These are phyloP conservation scores for Drosophila ironensis DNA, from an alignment of 1,140 invertebrate species.

Conservation along the genomic window DNA sequence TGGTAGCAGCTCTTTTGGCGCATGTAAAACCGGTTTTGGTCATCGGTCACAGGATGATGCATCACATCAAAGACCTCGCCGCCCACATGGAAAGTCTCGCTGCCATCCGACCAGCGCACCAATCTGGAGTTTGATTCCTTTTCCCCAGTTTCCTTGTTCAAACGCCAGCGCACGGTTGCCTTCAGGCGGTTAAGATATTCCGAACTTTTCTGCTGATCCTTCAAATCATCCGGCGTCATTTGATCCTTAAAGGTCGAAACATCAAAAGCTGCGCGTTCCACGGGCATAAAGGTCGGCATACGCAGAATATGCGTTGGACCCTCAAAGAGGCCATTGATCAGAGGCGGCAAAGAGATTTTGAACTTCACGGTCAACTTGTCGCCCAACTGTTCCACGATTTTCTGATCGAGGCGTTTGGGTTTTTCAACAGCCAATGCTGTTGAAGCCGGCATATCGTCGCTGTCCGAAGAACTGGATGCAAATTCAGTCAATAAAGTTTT, in stretches of 20 bases:
- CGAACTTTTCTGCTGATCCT: constrained; percentile 8
- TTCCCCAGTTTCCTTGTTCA: neutral
- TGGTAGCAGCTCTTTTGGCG: constrained; percentile 24
- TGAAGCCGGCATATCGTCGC: too few species aligned
- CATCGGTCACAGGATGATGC: neutral
- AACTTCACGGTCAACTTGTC: constrained; percentile 25
- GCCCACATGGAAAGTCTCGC: constrained; percentile 53
- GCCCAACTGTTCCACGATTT: too few species aligned
- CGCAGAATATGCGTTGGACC: constrained; percentile 7
- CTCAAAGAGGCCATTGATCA: neutral
- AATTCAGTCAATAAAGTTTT: too few species aligned
- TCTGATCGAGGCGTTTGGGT: too few species aligned
- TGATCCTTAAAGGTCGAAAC: neutral
- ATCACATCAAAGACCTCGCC: constrained; percentile 49
- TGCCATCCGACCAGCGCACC: constrained; percentile 50
- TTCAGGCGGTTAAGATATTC: constrained; percentile 30
- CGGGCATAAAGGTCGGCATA: constrained; percentile 33
- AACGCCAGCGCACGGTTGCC: constrained; percentile 50
- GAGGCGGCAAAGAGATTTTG: constrained; percentile 14
- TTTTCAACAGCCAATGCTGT: too few species aligned
- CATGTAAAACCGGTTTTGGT: constrained; percentile 26
- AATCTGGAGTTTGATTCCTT: constrained; percentile 49
- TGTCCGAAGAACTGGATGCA: too few species aligned
- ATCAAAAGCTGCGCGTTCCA: constrained; percentile 10
- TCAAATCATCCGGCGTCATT: constrained; percentile 8